Base-by-base conservation (phyloP, 2,888 invertebrate genomes). In the Athalia circularis region DNA sequence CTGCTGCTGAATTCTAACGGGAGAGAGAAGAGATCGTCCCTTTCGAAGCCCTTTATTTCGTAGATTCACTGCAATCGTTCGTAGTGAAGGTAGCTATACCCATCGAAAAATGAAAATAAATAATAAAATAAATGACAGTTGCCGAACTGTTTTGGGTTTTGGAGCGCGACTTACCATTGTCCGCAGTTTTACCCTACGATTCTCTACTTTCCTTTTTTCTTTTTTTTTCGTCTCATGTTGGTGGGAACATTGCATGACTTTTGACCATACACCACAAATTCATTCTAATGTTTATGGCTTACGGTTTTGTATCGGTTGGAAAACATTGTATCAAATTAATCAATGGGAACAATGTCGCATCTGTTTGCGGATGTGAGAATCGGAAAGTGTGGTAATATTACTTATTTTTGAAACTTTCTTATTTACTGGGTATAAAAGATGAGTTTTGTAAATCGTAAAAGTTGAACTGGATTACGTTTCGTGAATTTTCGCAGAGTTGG, bases 201-300 rank as follows among this genome's bases (percentile, higher is more conserved):
- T 29, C 29, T 29, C 29, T 29, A 29, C 29, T 29, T 29, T 29
- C 29, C 29, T 79, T 81, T 80, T 80, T 79, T 82, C 79, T 80
- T 75, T 80, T 80, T 72, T 75, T 80, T 74, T 64, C 65, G 52
- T 54, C 64, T 79, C 78, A 65, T 62, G 65, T 79, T 80, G 80
- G 80, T 81, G 80, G 62, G 77, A 74, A 70, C 79, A 67, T 79
- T 77, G 79, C 80, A 79, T 79, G 80, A 79, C 80, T 82, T 65
- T 45, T 68, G 7, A 15, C 43, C n/a, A 13, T 43, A 82, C 84
- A 85, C 85, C 86, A 87, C 88, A 87, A 90, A 88, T 87, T 88
- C 87, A 90, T 90, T 89, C 2, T 86, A 88, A 89, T 90, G 89
- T 90, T 90, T 90, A 90, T 89, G 89, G 84, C 87, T 81, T 81